These are phyloP conservation scores for Palythoa caribaeorum DNA, from an alignment of 92 coral and sea anemone genomes.

Conservation along the genomic window DNA sequence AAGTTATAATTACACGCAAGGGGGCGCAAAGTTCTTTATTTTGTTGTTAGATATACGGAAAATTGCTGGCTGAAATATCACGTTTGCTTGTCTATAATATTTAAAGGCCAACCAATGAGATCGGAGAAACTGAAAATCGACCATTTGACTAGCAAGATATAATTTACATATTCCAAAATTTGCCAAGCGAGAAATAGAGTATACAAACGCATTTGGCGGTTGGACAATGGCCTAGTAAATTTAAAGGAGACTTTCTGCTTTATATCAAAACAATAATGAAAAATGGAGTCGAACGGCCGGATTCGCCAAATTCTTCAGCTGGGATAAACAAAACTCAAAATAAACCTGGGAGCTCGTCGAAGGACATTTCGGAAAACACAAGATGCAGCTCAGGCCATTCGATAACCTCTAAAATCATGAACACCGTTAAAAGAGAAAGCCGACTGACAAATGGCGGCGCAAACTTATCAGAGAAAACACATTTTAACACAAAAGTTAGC, in stretches of 20 bases:
- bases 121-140: neutral
- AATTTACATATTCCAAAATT: slow-evolving; percentile 34
- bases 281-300: slow-evolving; percentile 23
- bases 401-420: neutral
- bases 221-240: slow-evolving; percentile 2
- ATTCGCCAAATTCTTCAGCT: slow-evolving; percentile 33
- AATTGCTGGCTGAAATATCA: slow-evolving; percentile 40
- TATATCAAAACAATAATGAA: slow-evolving; percentile 28
- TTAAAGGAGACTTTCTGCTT: neutral
- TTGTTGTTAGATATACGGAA: neutral
- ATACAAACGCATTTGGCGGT: neutral
- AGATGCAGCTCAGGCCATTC: neutral
- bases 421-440: neutral
- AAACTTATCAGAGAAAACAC: slow-evolving; percentile 26
- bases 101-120: slow-evolving; percentile 38
- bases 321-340: slow-evolving; percentile 39
- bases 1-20: too few species aligned
- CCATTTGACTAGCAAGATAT: neutral
- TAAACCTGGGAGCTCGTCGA: neutral
- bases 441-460: neutral
- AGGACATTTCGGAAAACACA: neutral
- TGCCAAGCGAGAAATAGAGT: neutral
- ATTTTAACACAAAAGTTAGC: slow-evolving; percentile 80
- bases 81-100: slow-evolving; percentile 4
- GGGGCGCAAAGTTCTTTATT: too few species aligned